Percentiles rank a stretch among this genome's conserved stretches.
Evolutionary conservation across 2,888 invertebrate species (phyloP).

Genomic region (Hemicrepidius hirtus): DNA sequence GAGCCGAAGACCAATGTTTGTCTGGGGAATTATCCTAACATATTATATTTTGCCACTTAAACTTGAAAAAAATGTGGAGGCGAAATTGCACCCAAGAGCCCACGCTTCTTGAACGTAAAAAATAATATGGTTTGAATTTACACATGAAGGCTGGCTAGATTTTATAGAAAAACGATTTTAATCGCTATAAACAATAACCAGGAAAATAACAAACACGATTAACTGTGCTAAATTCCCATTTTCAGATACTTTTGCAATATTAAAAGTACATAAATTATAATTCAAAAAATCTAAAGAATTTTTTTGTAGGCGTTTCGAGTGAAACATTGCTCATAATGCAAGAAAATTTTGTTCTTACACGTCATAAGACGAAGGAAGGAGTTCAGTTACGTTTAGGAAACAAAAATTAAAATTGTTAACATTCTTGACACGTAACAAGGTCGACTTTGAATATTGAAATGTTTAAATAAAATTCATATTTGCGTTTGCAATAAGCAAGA

Average conservation of each 20-base stretch:
- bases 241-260: neutral
- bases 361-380: neutral
- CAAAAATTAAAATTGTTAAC: constrained; percentile 2
- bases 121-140: neutral
- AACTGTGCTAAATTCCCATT: constrained; percentile 15
- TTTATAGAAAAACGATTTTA: neutral
- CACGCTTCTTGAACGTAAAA: constrained; percentile 28
- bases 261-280: constrained; percentile 1
- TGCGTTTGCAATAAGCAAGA: neutral
- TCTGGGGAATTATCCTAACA: neutral
- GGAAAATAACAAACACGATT: neutral
- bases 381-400: neutral
- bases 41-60: constrained; percentile 14
- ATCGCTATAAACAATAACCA: neutral
- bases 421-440: constrained; percentile 20
- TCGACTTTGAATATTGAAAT: constrained; percentile 15
- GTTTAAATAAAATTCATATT: constrained; percentile 7
- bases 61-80: constrained; percentile 33
- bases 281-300: neutral
- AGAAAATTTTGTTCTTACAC: neutral
- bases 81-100: constrained; percentile 39
- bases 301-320: constrained; percentile 16
- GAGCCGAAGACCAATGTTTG: neutral
- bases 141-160: neutral
- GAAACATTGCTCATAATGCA: neutral